Conservation (phyloP, 2,797 vertebrate genomes). For the Euthynnus affinis region DNA sequence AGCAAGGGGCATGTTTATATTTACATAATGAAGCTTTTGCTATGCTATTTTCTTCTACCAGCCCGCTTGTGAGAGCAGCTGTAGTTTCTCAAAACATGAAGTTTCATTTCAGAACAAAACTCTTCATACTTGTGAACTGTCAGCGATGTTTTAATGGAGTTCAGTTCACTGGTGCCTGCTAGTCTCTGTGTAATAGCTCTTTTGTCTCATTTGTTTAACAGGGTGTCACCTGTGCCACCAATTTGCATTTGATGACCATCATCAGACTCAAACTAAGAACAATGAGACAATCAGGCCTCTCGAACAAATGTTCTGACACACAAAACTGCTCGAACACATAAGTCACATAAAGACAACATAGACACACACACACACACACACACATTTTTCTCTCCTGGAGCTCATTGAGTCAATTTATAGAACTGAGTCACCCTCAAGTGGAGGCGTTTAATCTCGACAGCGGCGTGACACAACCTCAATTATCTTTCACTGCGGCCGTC, state of each 20-base stretch:
- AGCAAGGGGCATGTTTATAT: not conserved
- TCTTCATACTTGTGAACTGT: not conserved
- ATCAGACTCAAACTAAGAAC: not conserved
- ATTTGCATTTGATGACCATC: slow-evolving; percentile 34
- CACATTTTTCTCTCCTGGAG: slow-evolving; percentile 7
- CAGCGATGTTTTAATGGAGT: not conserved
- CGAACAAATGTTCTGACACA: not conserved
- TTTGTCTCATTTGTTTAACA: slow-evolving; percentile 27
- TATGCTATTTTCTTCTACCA: not conserved
- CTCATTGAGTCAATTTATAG: slow-evolving; percentile 55
- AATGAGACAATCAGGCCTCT: not conserved
- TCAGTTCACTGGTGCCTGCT: not conserved
- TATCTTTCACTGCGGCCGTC: slow-evolving; percentile 40
- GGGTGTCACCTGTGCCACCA: slow-evolving; percentile 28
- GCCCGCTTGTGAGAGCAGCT: not conserved
- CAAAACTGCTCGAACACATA: not conserved
- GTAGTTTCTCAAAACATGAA: not conserved
- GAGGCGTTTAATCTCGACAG: slow-evolving; percentile 66
- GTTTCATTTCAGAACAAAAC: not conserved
- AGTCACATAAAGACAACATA: not conserved
- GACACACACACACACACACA: too few species aligned
- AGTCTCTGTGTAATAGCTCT: not conserved
- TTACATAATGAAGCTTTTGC: not conserved
- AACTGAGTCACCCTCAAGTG: slow-evolving; percentile 69
- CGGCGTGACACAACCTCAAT: slow-evolving; percentile 58